A percentile compares a stretch with the other conserved stretches of the same genome.
phyloP scores from a whole-genome alignment of 2,888 invertebrate species.

The Iselma pallidipennis region DNA sequence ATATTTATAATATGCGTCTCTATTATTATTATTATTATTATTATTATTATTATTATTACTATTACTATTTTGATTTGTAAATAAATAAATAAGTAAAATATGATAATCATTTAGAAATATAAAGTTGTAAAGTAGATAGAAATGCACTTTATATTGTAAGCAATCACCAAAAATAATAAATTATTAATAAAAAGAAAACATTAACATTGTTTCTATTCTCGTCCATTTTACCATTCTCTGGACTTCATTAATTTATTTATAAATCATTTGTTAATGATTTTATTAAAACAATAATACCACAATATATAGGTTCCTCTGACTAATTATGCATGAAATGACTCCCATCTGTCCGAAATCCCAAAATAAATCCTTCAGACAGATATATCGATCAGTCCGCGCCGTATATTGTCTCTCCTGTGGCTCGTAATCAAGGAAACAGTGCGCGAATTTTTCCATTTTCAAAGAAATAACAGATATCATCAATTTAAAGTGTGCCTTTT shows the following conservation, averaged over 20 bases:
- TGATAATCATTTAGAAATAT: slow-evolving; percentile 29
- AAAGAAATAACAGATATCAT: not conserved
- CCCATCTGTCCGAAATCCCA: no score
- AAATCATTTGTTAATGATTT: not conserved
- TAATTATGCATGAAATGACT: not conserved
- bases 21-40: not conserved
- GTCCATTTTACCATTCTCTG: no score
- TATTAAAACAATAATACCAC: not conserved
- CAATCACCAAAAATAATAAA: slow-evolving; percentile 35
- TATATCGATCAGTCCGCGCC: no score
- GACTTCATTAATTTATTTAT: no score
- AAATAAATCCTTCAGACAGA: no score
- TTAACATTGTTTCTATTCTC: no score
- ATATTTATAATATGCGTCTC: slow-evolving; percentile 16
- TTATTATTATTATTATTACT: not conserved
- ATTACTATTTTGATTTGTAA: slow-evolving; percentile 16
- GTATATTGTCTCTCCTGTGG: no score
- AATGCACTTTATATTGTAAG: slow-evolving; percentile 40
- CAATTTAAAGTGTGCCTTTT: no score
- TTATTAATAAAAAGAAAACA: slow-evolving; percentile 25
- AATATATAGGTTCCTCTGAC: not conserved
- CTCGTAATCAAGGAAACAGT: no score
- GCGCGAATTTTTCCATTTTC: no score
- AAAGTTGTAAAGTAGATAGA: slow-evolving; percentile 30
- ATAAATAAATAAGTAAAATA: slow-evolving; percentile 20